Conservation (phyloP, 1,140 invertebrate species). For the Bactericera cockerelli region DNA sequence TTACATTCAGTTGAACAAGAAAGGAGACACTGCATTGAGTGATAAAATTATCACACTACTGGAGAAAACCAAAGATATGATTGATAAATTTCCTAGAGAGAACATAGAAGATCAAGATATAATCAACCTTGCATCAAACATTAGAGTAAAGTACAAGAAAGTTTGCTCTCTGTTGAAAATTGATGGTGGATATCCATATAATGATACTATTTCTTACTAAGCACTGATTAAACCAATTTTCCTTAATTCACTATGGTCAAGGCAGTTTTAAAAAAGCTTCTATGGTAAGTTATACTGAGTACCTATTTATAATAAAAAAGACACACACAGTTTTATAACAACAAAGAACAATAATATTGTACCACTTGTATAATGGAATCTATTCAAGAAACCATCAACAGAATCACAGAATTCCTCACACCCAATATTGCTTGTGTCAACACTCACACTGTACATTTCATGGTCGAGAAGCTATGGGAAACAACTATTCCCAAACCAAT, state of each 20-base stretch:
- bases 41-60: slow-evolving; percentile 18
- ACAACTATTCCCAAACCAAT: slow-evolving; percentile 37
- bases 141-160: slow-evolving; percentile 27
- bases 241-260: too few species aligned
- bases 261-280: too few species aligned
- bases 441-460: slow-evolving; percentile 65
- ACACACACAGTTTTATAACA: too few species aligned
- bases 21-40: slow-evolving; percentile 12
- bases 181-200: slow-evolving; percentile 17
- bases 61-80: slow-evolving; percentile 21
- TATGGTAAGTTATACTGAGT: too few species aligned
- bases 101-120: slow-evolving; percentile 25
- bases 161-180: slow-evolving; percentile 26
- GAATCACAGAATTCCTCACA: slow-evolving; percentile 37
- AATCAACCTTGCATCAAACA: slow-evolving; percentile 19
- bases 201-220: slow-evolving; percentile 12
- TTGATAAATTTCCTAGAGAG: slow-evolving; percentile 23
- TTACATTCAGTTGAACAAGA: slow-evolving; percentile 4
- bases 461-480: slow-evolving; percentile 52
- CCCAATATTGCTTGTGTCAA: slow-evolving; percentile 44
- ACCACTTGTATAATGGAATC: too few species aligned
- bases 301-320: too few species aligned
- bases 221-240: too few species aligned
- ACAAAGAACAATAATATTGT: too few species aligned
- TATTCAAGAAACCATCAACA: slow-evolving; percentile 31